Evolutionary conservation across 2,888 invertebrate species (phyloP).

Genomic region (Orthosia incerta): DNA sequence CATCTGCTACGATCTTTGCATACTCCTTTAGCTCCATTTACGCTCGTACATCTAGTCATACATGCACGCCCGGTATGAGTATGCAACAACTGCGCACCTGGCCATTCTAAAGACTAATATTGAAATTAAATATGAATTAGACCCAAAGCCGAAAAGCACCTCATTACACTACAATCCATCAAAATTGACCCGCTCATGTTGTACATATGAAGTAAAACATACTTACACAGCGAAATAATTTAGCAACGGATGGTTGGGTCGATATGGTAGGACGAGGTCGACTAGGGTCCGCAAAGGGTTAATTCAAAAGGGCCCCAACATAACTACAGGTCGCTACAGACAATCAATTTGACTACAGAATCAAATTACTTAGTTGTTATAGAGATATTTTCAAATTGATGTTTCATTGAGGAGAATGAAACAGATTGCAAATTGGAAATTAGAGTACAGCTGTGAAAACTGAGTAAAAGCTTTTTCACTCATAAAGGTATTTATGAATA

Average conservation of each 20-base stretch:
- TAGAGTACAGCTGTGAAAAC: too few species aligned
- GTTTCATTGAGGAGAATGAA: background rate
- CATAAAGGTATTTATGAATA: too few species aligned
- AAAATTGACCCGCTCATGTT: constrained; percentile 6
- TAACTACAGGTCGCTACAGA: constrained; percentile 29
- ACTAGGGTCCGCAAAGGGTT: constrained; percentile 50
- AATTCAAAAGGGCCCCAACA: constrained; percentile 45
- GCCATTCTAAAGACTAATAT: too few species aligned
- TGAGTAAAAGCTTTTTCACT: too few species aligned
- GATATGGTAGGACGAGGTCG: constrained; percentile 46
- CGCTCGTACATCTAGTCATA: too few species aligned
- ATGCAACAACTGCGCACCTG: too few species aligned
- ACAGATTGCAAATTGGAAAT: background rate
- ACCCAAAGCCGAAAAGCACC: background rate
- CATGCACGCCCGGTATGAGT: too few species aligned
- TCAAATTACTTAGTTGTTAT: constrained; percentile 37
- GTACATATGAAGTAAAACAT: background rate
- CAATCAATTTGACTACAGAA: constrained; percentile 49
- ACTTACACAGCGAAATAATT: constrained; percentile 47
- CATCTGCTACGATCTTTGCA: too few species aligned
- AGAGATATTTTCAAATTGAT: constrained; percentile 8
- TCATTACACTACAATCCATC: constrained; percentile 23
- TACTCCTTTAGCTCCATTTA: too few species aligned
- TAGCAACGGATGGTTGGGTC: constrained; percentile 46
- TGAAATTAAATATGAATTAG: background rate